Evolutionary conservation across 2,888 invertebrate species (phyloP), one percentile per base, ranked within the genome.

Genomic region (Eristalis tenax): DNA sequence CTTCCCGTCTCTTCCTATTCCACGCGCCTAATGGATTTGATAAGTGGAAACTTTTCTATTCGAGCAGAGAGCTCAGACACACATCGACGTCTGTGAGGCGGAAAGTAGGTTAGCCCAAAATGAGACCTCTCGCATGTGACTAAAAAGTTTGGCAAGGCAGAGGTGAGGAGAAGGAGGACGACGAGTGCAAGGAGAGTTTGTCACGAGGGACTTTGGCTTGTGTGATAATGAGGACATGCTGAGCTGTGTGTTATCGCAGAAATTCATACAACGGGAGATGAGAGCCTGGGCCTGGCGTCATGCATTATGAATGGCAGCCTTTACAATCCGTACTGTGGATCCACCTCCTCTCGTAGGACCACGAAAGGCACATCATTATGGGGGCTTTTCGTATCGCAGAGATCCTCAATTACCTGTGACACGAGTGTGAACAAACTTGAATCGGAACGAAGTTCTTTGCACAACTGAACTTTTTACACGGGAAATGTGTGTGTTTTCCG

Each of bases 1-100:
- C n/a, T n/a, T 22, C 35, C 4, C 28, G 4, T 32, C n/a, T 11
- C 32, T 15, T 50, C 8, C 50, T 8, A 6, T n/a, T 18, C 50
- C 59, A 26, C 43, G 15, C 40, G 40, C 23, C 40, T 86, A 86
- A 86, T 82, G 86, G 86, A 80, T 78, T 74, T 78, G 82, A 78
- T 74, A 82, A 78, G 78, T 35, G 61, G 35, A 73, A 81, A 68
- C 56, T 70, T 59, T 32, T 66, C n/a, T 40, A 43, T 38, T 15
- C 26, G 26, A 40, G 59, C 15, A 22, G 10, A 10, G 32, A 32
- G 32, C 4, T 0, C 4, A 6, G 5, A 6, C 38, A 38, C 38
- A 38, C 38, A 8, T 10, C 26, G 11, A 59, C 57, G 26, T 0
- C 15, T 66, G 57, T 56, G 26, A 77, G 28, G 35, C 35, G 28